Conservation (phyloP, 1,140 invertebrate species). For the Cryptotermes secundus region DNA sequence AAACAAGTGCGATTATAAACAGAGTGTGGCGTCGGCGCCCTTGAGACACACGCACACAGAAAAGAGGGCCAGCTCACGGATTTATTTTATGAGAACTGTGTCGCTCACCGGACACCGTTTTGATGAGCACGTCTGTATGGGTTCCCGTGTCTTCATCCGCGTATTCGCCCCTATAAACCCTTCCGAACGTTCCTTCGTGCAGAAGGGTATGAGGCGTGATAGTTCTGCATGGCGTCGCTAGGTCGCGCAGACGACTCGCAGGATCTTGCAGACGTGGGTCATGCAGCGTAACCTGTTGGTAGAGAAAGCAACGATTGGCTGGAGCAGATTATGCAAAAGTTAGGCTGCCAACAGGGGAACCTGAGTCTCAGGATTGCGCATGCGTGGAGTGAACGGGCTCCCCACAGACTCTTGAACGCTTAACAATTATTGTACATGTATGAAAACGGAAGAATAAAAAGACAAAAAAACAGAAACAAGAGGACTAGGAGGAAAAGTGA, state of each 20-base stretch:
- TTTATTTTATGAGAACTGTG: no score
- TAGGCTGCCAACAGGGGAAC: background rate
- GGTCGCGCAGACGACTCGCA: conserved; percentile 65
- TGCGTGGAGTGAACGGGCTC: conserved; percentile 46
- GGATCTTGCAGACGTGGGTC: conserved; percentile 53
- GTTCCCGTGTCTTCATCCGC: conserved; percentile 49
- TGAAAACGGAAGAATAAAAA: no score
- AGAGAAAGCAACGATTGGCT: conserved; percentile 34
- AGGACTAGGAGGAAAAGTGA: background rate
- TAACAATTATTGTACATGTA: no score
- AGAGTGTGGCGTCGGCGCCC: no score
- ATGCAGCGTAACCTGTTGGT: conserved; percentile 41
- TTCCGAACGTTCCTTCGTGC: conserved; percentile 81
- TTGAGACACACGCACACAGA: no score
- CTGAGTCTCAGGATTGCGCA: conserved; percentile 38
- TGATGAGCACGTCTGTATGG: conserved; percentile 77
- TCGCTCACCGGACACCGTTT: conserved; percentile 75
- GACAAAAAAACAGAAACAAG: background rate
- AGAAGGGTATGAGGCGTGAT: conserved; percentile 62
- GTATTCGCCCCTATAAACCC: conserved; percentile 72
- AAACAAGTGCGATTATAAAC: no score
- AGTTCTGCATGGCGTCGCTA: conserved; percentile 64
- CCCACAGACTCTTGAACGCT: conserved; percentile 41
- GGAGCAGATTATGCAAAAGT: conserved; percentile 42
- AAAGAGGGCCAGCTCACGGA: no score